A percentile compares a stretch with the other conserved stretches of the same genome.
phyloP scores from a whole-genome alignment of 2,113 vertebrate genomes.

The Daubentonia madagascariensis region DNA sequence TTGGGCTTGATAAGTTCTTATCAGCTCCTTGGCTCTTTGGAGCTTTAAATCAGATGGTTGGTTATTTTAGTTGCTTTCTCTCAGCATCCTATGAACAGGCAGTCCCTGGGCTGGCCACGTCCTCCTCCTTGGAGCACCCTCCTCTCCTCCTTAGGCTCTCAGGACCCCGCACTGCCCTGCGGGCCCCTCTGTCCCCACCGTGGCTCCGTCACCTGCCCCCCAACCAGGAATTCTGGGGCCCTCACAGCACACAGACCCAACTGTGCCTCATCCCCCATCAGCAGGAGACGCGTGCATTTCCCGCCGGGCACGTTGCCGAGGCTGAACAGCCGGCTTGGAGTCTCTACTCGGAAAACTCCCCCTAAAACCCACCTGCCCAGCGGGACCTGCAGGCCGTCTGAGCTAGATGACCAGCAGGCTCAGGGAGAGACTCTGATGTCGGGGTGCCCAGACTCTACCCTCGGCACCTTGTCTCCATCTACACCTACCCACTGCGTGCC shows the following conservation, averaged over 20 bases:
- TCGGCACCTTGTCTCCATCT: not conserved
- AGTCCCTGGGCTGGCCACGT: rapidly evolving
- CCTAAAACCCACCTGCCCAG: not conserved
- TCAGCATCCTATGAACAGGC: rapidly evolving
- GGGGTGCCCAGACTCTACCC: rapidly evolving
- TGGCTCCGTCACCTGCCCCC: not conserved
- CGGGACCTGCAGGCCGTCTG: too few species aligned
- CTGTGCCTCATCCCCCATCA: not conserved
- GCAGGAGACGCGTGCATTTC: not conserved
- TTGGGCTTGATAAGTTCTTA: rapidly evolving
- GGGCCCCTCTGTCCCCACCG: not conserved
- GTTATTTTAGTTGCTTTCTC: rapidly evolving
- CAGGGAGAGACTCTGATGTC: too few species aligned
- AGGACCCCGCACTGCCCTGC: not conserved
- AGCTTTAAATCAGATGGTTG: rapidly evolving
- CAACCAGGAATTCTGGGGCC: not conserved
- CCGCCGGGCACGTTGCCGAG: not conserved
- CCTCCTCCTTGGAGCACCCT: not conserved
- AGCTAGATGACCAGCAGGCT: not conserved
- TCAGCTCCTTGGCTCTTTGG: rapidly evolving
- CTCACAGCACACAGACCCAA: rapidly evolving
- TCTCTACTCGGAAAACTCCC: not conserved
- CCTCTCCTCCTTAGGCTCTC: not conserved
- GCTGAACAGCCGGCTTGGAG: not conserved
- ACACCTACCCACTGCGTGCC: not conserved